Base-by-base conservation (phyloP, 23 tunicate genomes). In the Aplidium turbinatum region DNA sequence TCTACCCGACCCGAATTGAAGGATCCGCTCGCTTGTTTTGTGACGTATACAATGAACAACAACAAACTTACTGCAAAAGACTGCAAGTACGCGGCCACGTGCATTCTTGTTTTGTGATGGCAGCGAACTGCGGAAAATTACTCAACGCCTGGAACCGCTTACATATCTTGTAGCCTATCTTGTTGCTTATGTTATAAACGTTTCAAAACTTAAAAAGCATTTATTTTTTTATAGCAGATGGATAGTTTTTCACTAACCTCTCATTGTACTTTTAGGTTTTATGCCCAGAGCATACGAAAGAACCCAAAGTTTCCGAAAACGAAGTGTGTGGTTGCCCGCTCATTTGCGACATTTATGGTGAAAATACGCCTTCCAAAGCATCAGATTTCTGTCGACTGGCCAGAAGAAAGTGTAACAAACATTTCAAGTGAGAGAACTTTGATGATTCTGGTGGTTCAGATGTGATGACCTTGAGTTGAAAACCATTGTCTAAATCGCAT, bases 241-340 rank as follows among this genome's bases (percentile, higher is more conserved):
- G n/a, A n/a, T n/a, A n/a, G n/a, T n/a, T n/a, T n/a, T n/a, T n/a
- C n/a, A n/a, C n/a, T n/a, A n/a, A n/a, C n/a, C n/a, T n/a, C n/a
- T n/a, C n/a, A n/a, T n/a, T n/a, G n/a, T n/a, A n/a, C n/a, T 35
- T 70, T 7, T 25, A 85, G 92, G 94, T 89, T n/a, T 38, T 89
- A 4, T 89, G 96, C 65, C 96, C 96, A 2, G 96, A 89, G 55
- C 96, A 89, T 63, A 81, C 96, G 0, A 89, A 82, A 63, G 96
- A 89, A 55, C 85, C 89, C n/a, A 89, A 89, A 39, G 86, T 89
- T 27, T 3, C 84, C 2, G 89, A 72, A 6, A 63, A 82, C 34
- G 96, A 89, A 34, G 89, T 89, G 0, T 89, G 96, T 72, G 96
- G 96, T 1, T 89, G 96, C 33, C 96, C 96, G 0, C 56, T 89